phyloP scores from a whole-genome alignment of 2,797 vertebrate species.

The Rhinichthys osculus region DNA sequence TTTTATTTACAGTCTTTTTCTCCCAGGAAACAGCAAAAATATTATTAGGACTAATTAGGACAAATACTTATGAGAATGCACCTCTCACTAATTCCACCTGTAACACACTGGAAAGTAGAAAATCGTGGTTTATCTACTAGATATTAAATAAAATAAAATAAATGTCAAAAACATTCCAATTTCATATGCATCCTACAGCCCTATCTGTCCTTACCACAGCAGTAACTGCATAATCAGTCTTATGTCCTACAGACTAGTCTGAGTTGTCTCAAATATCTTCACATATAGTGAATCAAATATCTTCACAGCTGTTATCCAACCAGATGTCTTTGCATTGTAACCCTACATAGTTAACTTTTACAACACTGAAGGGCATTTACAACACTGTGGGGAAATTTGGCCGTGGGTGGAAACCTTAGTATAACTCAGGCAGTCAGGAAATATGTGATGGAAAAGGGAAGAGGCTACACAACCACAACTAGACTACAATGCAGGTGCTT shows the following conservation, averaged over 20 bases:
- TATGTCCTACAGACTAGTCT: neutral
- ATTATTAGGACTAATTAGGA: too few species aligned
- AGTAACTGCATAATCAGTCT: neutral
- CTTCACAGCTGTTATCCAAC: conserved; percentile 11
- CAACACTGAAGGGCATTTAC: conserved; percentile 45
- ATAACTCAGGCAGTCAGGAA: conserved; percentile 44
- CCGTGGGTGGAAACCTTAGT: conserved; percentile 44
- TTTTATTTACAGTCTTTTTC: too few species aligned
- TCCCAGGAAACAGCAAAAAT: too few species aligned
- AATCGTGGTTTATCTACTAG: neutral
- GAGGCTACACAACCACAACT: conserved; percentile 18
- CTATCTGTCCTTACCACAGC: neutral
- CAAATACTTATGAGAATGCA: neutral
- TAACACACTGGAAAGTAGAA: neutral
- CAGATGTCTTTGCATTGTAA: conserved; percentile 37
- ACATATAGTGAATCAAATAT: conserved; percentile 22
- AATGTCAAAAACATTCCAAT: neutral
- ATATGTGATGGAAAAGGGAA: conserved; percentile 39
- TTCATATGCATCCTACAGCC: neutral
- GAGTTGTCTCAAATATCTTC: conserved; percentile 25
- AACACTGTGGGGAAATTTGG: conserved; percentile 25
- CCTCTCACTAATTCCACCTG: neutral
- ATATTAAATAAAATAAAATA: neutral
- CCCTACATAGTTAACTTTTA: conserved; percentile 45
- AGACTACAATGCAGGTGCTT: neutral